These are phyloP conservation scores for Liodrosophila aerea DNA, from an alignment of 2,888 invertebrate species.

Conservation along the genomic window DNA sequence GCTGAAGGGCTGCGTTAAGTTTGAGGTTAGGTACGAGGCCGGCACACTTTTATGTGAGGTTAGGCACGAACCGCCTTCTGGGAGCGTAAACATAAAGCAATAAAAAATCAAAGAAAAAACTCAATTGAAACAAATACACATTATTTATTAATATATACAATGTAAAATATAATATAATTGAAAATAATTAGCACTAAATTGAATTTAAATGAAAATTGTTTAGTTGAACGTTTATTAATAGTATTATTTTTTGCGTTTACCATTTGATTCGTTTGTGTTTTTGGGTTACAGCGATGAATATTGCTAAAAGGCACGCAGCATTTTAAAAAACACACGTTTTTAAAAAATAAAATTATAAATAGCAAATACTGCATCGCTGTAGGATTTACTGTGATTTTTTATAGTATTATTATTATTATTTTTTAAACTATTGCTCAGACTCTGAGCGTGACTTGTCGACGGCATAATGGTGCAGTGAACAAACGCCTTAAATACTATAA, in stretches of 20 bases:
- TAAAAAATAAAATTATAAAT: slow-evolving; percentile 74
- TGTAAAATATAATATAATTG: slow-evolving; percentile 45
- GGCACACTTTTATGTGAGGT: slow-evolving; percentile 43
- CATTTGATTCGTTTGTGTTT: slow-evolving; percentile 18
- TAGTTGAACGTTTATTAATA: slow-evolving; percentile 14
- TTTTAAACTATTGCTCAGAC: slow-evolving; percentile 17
- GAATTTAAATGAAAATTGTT: slow-evolving; percentile 47
- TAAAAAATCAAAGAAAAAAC: slow-evolving; percentile 26
- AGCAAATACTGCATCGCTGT: slow-evolving; percentile 58
- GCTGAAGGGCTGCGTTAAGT: slow-evolving; percentile 63
- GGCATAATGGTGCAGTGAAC: slow-evolving; percentile 53
- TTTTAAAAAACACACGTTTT: slow-evolving; percentile 83
- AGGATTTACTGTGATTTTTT: slow-evolving; percentile 6
- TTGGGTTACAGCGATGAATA: slow-evolving; percentile 81
- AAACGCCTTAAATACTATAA: slow-evolving; percentile 71
- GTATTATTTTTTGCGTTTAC: slow-evolving; percentile 11
- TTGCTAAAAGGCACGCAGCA: slow-evolving; percentile 92
- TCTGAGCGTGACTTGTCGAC: background rate
- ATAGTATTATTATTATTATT: slow-evolving; percentile 3
- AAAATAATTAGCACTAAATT: slow-evolving; percentile 45
- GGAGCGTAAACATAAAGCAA: slow-evolving; percentile 8
- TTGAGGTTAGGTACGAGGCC: slow-evolving; percentile 20
- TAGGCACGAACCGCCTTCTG: slow-evolving; percentile 1
- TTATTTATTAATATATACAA: slow-evolving; percentile 54
- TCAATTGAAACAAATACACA: slow-evolving; percentile 54